Base-by-base conservation (phyloP, 2,113 vertebrate species). In the Halcyon senegalensis region DNA sequence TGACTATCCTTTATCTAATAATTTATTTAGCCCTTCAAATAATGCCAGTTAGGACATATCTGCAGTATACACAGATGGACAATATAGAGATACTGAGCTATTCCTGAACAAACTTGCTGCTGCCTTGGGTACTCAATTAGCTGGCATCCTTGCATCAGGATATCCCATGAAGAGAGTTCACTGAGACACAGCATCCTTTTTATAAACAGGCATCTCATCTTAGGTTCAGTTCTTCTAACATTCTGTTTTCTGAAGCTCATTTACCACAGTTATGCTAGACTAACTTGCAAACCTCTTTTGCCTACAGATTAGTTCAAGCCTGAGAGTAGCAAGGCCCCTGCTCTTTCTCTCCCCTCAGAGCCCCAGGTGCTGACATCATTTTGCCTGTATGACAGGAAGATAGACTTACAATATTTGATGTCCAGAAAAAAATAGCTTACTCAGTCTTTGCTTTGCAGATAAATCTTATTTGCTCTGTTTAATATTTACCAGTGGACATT, bases 401-500 rank as follows among this genome's bases (percentile, higher is more conserved):
- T 4, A 35, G 27, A 18, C 12, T 68, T 75, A 5, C 4, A 64
- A 33, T 83, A 37, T 62, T 88, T 88, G 59, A 74, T 75, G 56
- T 75, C 30, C 46, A 31, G 23, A 41, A 19, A 86, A 76, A 81
- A 84, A 17, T 2, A 25, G 23, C 33, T 95, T 93, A 43, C 55
- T 87, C 51, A 91, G 11, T 50, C 53, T 96, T 96, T 96, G 67
- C 67, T 87, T 85, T 79, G 44, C 55, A 90, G 55, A 90, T 58
- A 92, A 78, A 50, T 53, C 21, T 74, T 97, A 72, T 96, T 96
- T 97, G 41, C 17, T 90, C 75, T 84, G 94, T 90, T 94, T 97
- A 97, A 97, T 97, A 77, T 95, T 97, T 97, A 96, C 92, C 86
- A 78, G 63, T 21, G 43, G 28, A 64, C 63, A 64, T 64, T 43